Evolutionary conservation across 2,888 invertebrate species (phyloP).

Genomic region (Octonoba sinensis): DNA sequence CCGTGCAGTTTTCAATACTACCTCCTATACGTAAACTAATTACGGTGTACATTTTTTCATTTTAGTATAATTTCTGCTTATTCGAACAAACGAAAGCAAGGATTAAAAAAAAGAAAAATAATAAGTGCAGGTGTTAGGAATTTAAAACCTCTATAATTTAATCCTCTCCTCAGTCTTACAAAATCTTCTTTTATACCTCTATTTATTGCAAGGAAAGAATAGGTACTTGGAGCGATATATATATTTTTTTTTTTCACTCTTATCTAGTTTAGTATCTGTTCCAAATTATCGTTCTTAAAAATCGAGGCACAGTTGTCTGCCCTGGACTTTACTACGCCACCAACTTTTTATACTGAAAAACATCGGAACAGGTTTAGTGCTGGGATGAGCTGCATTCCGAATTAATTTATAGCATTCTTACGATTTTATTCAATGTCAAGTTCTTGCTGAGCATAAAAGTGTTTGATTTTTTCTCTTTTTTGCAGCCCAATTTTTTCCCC

Average conservation of each 20-base stretch:
- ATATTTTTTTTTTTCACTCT: background rate
- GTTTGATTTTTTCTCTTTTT: constrained; percentile 2
- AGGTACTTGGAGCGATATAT: background rate
- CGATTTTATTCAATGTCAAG: constrained; percentile 13
- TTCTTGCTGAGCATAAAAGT: background rate
- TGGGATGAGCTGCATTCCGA: constrained; percentile 28
- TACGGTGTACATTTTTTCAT: too few relatives aligned
- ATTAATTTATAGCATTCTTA: constrained; percentile 39
- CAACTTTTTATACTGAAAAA: constrained; percentile 12
- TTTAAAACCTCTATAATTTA: constrained; percentile 5
- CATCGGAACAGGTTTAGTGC: constrained; percentile 21
- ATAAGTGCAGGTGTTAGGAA: constrained; percentile 16
- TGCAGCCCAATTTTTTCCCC: background rate
- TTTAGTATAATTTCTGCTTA: too few relatives aligned
- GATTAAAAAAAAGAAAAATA: background rate
- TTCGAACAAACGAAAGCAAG: background rate
- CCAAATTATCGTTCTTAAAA: background rate
- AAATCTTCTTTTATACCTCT: constrained; percentile 35
- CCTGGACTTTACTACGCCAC: constrained; percentile 23
- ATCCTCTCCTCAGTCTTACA: background rate
- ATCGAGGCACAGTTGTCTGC: background rate
- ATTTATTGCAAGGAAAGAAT: constrained; percentile 32
- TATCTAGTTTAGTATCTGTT: too few relatives aligned
- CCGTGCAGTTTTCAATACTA: too few relatives aligned
- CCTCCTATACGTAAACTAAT: too few relatives aligned